Evolutionary conservation across 2,888 invertebrate genomes (phyloP), one percentile per base, ranked within the genome.

Genomic region (Homarus gammarus): DNA sequence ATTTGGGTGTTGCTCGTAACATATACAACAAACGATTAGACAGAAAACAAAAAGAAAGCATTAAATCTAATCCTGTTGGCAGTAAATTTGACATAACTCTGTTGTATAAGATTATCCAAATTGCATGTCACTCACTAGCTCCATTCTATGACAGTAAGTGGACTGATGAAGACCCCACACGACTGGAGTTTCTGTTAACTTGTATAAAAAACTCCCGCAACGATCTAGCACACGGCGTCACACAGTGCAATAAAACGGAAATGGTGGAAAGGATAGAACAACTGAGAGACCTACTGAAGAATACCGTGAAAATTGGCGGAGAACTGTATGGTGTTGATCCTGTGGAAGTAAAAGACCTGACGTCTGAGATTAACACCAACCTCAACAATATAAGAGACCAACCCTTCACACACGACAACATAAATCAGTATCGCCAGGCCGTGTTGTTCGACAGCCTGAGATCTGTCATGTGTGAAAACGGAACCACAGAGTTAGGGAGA

Each of bases 71-170:
- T 27, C 49, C 38, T 0, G 31, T 49, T 5, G 83, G 86, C 3
- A 49, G 87, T n/a, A 22, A 49, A 22, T 87, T 90, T 27, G 90
- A 90, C 31, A 72, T 90, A 18, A 78, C 84, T 1, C 73, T 78
- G 10, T 15, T 87, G 44, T 79, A n/a, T 10, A 70, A 61, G 73
- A 36, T 86, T 10, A 68, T 90, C n/a, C 72, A 83, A 8, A 27
- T 44, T n/a, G 64, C 82, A 1, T 77, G 87, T n/a, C 64, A 75
- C 27, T 68, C 70, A 8, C n/a, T 83, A 5, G 87, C 83, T 18
- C n/a, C 64, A n/a, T 22, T 38, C 12, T 33, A 82, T 33, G 64
- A 12, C n/a, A 49, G 33, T n/a, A 38, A 8, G 18, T 75, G 82
- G 82, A 18, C 2, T 15, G 27, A 12, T 18, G 36, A 82, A 12